phyloP scores from a whole-genome alignment of 2,888 invertebrate species.

The Elgonia sp. region DNA sequence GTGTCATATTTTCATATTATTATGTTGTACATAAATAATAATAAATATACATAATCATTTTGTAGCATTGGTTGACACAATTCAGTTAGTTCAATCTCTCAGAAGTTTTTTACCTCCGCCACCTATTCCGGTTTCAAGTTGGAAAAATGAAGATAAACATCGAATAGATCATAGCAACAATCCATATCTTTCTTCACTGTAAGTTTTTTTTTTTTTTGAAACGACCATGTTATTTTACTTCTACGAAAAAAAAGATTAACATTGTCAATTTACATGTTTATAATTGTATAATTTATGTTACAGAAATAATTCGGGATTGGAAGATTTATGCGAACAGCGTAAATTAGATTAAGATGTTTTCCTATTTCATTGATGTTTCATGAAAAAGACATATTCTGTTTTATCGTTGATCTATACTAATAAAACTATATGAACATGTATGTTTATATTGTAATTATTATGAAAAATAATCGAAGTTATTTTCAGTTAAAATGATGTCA shows the following conservation, averaged over 20 bases:
- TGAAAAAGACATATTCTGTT: neutral
- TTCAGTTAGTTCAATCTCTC: constrained; percentile 94
- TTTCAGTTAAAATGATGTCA: too few species aligned
- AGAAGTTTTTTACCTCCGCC: constrained; percentile 95
- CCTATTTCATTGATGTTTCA: constrained; percentile 56
- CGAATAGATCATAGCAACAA: constrained; percentile 87
- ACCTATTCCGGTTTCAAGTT: constrained; percentile 95
- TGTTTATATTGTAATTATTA: neutral
- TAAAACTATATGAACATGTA: neutral
- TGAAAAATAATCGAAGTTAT: neutral
- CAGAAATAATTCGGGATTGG: constrained; percentile 84
- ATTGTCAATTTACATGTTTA: too few species aligned
- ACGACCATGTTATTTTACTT: neutral
- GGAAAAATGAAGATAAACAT: constrained; percentile 95
- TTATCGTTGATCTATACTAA: too few species aligned
- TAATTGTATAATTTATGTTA: constrained; percentile 7
- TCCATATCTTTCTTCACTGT: constrained; percentile 84
- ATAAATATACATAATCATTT: constrained; percentile 48
- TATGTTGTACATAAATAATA: too few species aligned
- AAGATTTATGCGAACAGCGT: constrained; percentile 85
- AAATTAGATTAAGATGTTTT: constrained; percentile 84
- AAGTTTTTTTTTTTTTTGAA: constrained; percentile 79
- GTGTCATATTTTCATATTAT: too few species aligned
- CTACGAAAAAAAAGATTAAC: too few species aligned
- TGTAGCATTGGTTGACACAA: constrained; percentile 93